Conservation (phyloP, 2,888 invertebrate genomes). For the Eugnorisma glareosa region DNA sequence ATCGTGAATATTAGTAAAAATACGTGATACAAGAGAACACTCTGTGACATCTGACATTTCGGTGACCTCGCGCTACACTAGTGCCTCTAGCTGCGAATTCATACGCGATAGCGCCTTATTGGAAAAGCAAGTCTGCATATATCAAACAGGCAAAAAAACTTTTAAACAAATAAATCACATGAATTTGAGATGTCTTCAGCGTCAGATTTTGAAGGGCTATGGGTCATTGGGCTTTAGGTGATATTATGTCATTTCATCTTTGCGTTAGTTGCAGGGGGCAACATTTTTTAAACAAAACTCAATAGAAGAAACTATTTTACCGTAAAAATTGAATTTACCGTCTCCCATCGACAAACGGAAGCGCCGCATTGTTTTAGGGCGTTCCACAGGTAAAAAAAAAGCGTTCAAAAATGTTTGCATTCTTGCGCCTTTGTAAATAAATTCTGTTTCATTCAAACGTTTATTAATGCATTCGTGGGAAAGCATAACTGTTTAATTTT, state of each 20-base stretch:
- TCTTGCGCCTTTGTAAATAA: background rate
- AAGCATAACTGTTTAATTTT: background rate
- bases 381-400: conserved; percentile 59
- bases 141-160: too few relatives aligned
- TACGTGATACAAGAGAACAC: too few relatives aligned
- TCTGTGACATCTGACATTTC: too few relatives aligned
- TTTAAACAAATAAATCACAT: background rate
- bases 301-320: background rate
- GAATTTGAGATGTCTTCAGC: background rate
- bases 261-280: background rate
- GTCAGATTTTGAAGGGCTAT: background rate
- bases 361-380: conserved; percentile 34
- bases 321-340: conserved; percentile 34
- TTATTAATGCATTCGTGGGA: accelerated
- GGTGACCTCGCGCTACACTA: too few relatives aligned
- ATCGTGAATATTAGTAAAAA: too few relatives aligned
- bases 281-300: background rate
- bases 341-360: conserved; percentile 42
- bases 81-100: too few relatives aligned
- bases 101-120: too few relatives aligned
- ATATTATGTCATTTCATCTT: background rate
- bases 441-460: background rate
- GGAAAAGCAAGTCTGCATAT: too few relatives aligned
- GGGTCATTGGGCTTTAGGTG: background rate
- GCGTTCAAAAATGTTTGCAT: conserved; percentile 32